Evolutionary conservation across 2,797 vertebrate species (phyloP), one percentile per base, ranked within the genome.

Genomic region (Tokudaia tokunoshimensis): DNA sequence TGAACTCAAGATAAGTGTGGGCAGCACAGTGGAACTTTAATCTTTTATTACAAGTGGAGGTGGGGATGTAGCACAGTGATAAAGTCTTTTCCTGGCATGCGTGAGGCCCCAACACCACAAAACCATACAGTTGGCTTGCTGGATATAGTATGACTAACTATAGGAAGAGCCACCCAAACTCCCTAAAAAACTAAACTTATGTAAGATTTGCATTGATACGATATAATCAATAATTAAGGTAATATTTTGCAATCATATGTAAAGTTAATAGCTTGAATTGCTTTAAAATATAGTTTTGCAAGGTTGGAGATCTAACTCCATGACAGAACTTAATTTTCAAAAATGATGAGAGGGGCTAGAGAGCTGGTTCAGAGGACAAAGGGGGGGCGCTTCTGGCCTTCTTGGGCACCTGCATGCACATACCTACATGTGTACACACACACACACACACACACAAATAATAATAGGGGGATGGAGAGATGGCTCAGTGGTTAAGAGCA

Each of bases 271-370:
- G 14, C 72, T 87, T 97, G 63, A 82, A 10, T 93, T 59, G 52
- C 22, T 97, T 94, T 92, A 89, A 92, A 95, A 85, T 88, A 70
- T 2, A 92, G 50, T 78, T 96, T 76, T 95, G n/a, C 29, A 14
- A 26, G 31, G 1, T n/a, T 47, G 11, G 20, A 55, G 50, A 6
- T 74, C 41, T 87, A 57, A 37, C 47, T 70, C 47, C 63, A 72
- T 72, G 34, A 26, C 22, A 86, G 41, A 65, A 87, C 15, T 86
- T 26, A 17, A 52, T 72, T 86, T 86, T 37, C n/a, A 29, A 47
- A 85, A 50, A 85, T 41, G 61, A 31, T 85, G 44, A 67, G 61
- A 84, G 44, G 17, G 6, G 6, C 82, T 50, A 67, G 61, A 85
- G 61, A 85, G 63, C 67, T 85, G 31, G 19, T 67, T 50, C 61